Evolutionary conservation across 2,797 vertebrate species (phyloP).

Genomic region (Distichodus sexfasciatus): DNA sequence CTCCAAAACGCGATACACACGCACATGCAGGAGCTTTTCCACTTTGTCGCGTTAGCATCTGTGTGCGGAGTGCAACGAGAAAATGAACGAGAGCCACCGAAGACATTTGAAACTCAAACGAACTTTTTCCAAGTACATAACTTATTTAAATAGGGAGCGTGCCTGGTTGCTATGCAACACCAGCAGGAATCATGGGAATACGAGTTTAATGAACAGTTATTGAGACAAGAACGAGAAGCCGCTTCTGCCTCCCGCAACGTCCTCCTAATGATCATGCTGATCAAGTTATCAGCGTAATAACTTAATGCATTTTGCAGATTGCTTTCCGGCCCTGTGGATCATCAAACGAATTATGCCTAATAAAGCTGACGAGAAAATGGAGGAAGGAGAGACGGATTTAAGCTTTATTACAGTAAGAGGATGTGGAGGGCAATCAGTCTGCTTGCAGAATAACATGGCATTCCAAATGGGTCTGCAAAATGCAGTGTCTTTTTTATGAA

Average conservation of each 20-base stretch:
- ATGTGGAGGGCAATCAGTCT: background rate
- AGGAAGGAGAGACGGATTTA: background rate
- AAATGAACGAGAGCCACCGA: no score
- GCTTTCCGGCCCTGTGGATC: background rate
- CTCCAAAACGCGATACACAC: no score
- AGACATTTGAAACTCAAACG: no score
- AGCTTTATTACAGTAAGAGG: background rate
- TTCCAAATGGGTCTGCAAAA: background rate
- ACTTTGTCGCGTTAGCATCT: no score
- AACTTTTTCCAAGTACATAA: no score
- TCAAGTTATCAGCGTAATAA: background rate
- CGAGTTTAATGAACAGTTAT: conserved; percentile 9
- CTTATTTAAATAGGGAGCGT: background rate
- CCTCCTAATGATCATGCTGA: background rate
- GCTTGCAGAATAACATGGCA: background rate
- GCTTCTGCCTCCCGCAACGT: background rate
- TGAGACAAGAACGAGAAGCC: background rate
- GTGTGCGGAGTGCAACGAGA: no score
- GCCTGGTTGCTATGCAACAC: conserved; percentile 9
- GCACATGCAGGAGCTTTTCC: no score
- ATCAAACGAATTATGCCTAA: conserved; percentile 10
- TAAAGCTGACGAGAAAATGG: background rate
- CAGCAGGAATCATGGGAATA: conserved; percentile 9
- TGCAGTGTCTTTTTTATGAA: background rate
- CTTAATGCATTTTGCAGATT: background rate